Base-by-base conservation (phyloP, 2,888 invertebrate species). In the Crioceris asparagi region DNA sequence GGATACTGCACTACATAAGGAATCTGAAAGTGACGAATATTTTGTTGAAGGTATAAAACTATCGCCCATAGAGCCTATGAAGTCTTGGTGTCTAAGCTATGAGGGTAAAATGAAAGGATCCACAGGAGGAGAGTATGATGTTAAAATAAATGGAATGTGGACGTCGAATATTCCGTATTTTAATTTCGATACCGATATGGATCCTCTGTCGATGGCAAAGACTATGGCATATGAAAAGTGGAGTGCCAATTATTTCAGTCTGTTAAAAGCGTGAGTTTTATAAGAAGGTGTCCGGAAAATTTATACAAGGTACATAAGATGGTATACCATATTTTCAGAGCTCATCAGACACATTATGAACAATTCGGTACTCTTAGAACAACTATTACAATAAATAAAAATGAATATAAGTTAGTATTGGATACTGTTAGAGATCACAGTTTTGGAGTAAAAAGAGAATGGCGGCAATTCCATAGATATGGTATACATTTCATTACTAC, bases 301-400 rank as follows among this genome's bases (percentile, higher is more conserved):
- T 21, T 10, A 21, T 21, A 21, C 6, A 7, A 7, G 6, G 21
- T 21, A 21, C 21, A 7, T 21, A 21, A 21, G n/a, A 7, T 25
- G 12, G 4, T 27, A 11, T 10, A 30, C 21, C 17, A 39, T 33
- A 27, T 42, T 52, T 66, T 26, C 59, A 81, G 81, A 42, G 64
- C 72, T 21, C 81, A 82, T 57, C 80, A 82, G 64, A 75, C 77
- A 0, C 83, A 83, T 58, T 83, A 83, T 56, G 83, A 84, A 52
- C 83, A 84, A 62, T 77, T 77, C 68, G 82, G 82, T 2, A 62
- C 61, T 29, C 54, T 81, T 2, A 61, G 64, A 34, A 79, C 79
- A 4, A 65, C 59, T 2, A 69, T 72, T 1, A 59, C 58, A 16
- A 62, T 83, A 7, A 69, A 75, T 43, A 74, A 69, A 1, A 61